Percentiles rank a stretch among this genome's conserved stretches.
Evolutionary conservation across 1,140 invertebrate species (phyloP).

Genomic region (Drosophila pectinifera): DNA sequence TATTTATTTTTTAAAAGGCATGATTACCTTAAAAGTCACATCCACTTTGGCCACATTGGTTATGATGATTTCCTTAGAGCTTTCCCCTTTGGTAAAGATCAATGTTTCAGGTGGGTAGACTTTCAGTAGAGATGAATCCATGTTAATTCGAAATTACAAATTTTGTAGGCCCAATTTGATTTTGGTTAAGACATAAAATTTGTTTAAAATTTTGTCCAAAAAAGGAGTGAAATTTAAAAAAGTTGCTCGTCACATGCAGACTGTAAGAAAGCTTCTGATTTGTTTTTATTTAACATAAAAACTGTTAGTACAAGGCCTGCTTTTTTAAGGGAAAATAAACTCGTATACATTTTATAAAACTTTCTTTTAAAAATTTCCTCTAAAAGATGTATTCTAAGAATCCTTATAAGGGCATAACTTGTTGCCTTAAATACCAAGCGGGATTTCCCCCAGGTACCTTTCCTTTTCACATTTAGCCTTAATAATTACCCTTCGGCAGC

Average conservation of each 20-base stretch:
- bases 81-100: conserved; percentile 6
- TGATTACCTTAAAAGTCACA: conserved; percentile 41
- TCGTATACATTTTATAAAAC: no score
- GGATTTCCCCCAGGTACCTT: neutral
- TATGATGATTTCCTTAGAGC: neutral
- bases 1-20: neutral
- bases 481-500: conserved; percentile 32
- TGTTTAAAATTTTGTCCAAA: neutral
- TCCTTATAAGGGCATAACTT: neutral
- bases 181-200: neutral
- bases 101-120: conserved; percentile 15
- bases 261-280: conserved; percentile 1
- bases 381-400: neutral
- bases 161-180: neutral
- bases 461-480: conserved; percentile 9
- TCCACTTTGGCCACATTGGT: conserved; percentile 1
- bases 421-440: neutral
- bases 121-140: conserved; percentile 2
- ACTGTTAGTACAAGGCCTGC: neutral
- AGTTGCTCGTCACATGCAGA: neutral
- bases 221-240: neutral
- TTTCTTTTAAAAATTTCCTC: no score
- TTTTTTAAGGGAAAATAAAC: neutral
- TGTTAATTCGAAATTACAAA: neutral
- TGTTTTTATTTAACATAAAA: neutral